Percentiles rank a stretch among this genome's conserved stretches.
Evolutionary conservation across 2,888 invertebrate species (phyloP).

Genomic region (Machimus atricapillus): DNA sequence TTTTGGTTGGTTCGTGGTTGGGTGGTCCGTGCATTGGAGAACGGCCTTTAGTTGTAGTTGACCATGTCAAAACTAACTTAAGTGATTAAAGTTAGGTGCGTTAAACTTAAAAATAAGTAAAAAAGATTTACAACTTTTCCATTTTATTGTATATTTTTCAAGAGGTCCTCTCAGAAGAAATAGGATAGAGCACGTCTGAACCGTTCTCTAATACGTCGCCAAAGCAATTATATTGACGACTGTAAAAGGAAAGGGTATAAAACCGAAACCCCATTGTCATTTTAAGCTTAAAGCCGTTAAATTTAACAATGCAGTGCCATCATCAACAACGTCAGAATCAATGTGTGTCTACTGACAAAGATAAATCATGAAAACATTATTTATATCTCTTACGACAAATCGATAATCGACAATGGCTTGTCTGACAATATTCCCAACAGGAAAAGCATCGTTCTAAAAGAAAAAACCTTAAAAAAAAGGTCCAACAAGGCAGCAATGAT

Average conservation of each 20-base stretch:
- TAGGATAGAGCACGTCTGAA: background rate
- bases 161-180: background rate
- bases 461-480: background rate
- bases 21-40: no score
- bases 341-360: slow-evolving; percentile 41
- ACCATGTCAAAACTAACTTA: no score
- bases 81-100: no score
- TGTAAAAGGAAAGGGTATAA: slow-evolving; percentile 17
- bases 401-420: slow-evolving; percentile 49
- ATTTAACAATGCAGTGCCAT: slow-evolving; percentile 30
- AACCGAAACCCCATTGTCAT: slow-evolving; percentile 24
- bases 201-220: background rate
- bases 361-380: slow-evolving; percentile 48
- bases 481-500: slow-evolving; percentile 30
- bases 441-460: slow-evolving; percentile 15
- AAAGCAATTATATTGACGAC: slow-evolving; percentile 22
- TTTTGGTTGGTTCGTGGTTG: no score
- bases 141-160: background rate
- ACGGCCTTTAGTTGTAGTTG: no score
- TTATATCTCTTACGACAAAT: slow-evolving; percentile 49
- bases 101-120: no score
- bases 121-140: no score
- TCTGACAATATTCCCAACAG: slow-evolving; percentile 40
- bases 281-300: slow-evolving; percentile 25
- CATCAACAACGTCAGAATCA: slow-evolving; percentile 39